These are phyloP conservation scores for Protaetia brevitarsis DNA, from an alignment of 1,140 invertebrate genomes.

Conservation along the genomic window DNA sequence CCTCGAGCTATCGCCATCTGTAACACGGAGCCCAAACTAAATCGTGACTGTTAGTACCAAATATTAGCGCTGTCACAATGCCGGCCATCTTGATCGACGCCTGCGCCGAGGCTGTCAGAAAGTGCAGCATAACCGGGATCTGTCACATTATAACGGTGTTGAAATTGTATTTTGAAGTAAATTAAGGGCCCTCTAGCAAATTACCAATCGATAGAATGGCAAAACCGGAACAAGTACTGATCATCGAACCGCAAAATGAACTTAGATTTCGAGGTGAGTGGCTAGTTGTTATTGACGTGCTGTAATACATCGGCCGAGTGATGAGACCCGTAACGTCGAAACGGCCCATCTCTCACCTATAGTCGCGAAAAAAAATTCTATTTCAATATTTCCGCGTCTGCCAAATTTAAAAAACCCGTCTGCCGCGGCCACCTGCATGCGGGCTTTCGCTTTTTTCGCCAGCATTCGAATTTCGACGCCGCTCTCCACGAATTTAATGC, in stretches of 20 bases:
- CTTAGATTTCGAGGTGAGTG: conserved; percentile 69
- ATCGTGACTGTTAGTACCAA: neutral
- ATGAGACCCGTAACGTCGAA: neutral
- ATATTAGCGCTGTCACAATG: neutral
- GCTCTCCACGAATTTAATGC: too few relatives aligned
- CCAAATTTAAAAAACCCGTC: too few relatives aligned
- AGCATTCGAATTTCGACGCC: too few relatives aligned
- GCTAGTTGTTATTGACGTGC: conserved; percentile 30
- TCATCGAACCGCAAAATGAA: conserved; percentile 69
- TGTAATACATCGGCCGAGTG: neutral
- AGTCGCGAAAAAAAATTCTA: neutral
- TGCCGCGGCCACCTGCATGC: too few relatives aligned
- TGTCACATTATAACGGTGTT: conserved; percentile 34
- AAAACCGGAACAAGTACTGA: conserved; percentile 62
- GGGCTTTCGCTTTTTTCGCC: too few relatives aligned
- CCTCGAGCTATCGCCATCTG: neutral
- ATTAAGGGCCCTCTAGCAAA: conserved; percentile 17
- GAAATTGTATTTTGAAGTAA: conserved; percentile 21
- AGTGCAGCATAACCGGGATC: conserved; percentile 44
- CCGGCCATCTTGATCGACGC: conserved; percentile 30
- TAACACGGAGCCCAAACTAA: neutral
- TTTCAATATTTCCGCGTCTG: neutral
- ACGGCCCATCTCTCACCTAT: neutral
- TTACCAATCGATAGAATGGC: conserved; percentile 41
- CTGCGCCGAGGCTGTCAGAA: conserved; percentile 37